Evolutionary conservation across 2,113 vertebrate species (phyloP).

Genomic region (Malurus melanocephalus): DNA sequence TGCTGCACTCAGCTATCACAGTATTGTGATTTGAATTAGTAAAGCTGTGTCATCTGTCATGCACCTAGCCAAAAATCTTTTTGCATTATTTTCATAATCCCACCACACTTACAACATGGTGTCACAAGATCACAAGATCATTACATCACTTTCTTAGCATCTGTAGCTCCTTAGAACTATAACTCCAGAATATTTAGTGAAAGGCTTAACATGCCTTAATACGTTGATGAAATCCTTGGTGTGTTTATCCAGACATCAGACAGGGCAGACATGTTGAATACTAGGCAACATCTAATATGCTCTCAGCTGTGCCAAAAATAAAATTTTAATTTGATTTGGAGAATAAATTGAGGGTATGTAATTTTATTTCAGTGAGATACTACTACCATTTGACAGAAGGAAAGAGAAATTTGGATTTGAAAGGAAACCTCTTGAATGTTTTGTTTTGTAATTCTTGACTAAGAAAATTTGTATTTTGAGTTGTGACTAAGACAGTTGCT

Average conservation of each 20-base stretch:
- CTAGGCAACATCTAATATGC: neutral
- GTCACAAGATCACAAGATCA: conserved; percentile 19
- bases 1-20: neutral
- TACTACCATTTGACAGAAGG: neutral
- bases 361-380: neutral
- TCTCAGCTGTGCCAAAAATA: neutral
- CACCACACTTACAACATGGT: neutral
- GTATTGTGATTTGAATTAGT: conserved; percentile 8
- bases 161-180: conserved; percentile 11
- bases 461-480: neutral
- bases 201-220: neutral
- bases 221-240: neutral
- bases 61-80: neutral
- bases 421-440: neutral
- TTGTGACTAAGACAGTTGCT: neutral
- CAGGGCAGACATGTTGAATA: neutral
- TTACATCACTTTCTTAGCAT: conserved; percentile 40
- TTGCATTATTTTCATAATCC: neutral
- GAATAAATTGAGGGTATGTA: neutral
- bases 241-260: neutral
- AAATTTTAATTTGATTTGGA: neutral
- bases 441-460: neutral
- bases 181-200: conserved; percentile 35
- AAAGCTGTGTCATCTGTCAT: neutral
- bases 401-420: neutral